These are phyloP conservation scores for Pangasius macronema DNA, from an alignment of 2,797 vertebrate genomes.

Conservation along the genomic window DNA sequence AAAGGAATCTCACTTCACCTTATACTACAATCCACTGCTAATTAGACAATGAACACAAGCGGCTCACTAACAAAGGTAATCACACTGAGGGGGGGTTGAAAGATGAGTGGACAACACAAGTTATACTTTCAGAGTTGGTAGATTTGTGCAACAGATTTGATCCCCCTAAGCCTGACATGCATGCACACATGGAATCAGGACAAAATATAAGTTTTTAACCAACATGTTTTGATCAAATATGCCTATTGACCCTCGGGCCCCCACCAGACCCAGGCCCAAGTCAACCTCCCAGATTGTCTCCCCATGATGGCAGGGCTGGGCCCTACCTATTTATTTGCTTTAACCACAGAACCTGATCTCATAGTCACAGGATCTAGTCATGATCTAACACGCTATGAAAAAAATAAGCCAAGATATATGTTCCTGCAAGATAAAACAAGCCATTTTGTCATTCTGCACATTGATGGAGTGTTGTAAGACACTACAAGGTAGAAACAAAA, in stretches of 20 bases:
- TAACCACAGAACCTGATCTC: slow-evolving; percentile 2
- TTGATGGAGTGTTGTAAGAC: slow-evolving; percentile 5
- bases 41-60: slow-evolving; percentile 26
- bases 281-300: not conserved
- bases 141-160: not conserved
- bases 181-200: not conserved
- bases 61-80: not conserved
- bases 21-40: slow-evolving; percentile 15
- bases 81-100: not conserved
- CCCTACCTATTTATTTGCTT: not conserved
- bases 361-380: not conserved
- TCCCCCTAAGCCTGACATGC: not conserved
- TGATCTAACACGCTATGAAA: not conserved
- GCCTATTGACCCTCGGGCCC: not conserved
- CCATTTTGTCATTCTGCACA: not conserved
- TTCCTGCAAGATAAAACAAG: slow-evolving; percentile 15
- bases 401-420: not conserved
- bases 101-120: not conserved
- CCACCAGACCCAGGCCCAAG: not conserved
- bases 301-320: not conserved
- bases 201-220: not conserved
- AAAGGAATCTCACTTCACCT: slow-evolving; percentile 45
- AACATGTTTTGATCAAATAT: not conserved
- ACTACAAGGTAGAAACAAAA: slow-evolving; percentile 10
- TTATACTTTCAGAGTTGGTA: not conserved